Conservation (phyloP, 2,113 vertebrate genomes). For the Genyomyrus donnyi region DNA sequence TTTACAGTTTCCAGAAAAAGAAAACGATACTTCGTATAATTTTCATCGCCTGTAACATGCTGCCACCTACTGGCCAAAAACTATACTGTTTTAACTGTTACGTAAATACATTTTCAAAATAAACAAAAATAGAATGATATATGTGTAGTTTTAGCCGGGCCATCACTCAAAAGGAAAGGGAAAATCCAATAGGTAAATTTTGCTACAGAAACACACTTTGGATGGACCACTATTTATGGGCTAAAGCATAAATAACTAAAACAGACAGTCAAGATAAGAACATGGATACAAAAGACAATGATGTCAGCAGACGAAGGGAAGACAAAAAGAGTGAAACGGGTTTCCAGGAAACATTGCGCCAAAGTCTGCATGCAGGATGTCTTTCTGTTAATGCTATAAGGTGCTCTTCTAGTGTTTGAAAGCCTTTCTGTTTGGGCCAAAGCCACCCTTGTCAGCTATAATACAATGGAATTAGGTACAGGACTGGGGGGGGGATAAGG, state of each 20-base stretch:
- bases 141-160: neutral
- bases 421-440: neutral
- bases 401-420: neutral
- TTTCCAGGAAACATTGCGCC: neutral
- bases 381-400: no score
- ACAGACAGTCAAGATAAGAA: neutral
- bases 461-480: neutral
- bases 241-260: neutral
- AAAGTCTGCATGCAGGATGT: neutral
- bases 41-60: neutral
- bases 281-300: neutral
- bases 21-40: neutral
- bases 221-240: neutral
- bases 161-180: neutral
- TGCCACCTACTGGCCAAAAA: constrained; percentile 6
- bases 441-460: neutral
- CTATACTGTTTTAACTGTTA: neutral
- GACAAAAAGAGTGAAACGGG: neutral
- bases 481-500: neutral
- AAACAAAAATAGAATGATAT: neutral
- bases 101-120: neutral
- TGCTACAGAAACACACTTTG: neutral
- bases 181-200: neutral
- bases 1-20: neutral
- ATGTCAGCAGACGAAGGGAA: neutral